phyloP scores from a whole-genome alignment of 2,888 invertebrate genomes.

The Steinernema hermaphroditum region DNA sequence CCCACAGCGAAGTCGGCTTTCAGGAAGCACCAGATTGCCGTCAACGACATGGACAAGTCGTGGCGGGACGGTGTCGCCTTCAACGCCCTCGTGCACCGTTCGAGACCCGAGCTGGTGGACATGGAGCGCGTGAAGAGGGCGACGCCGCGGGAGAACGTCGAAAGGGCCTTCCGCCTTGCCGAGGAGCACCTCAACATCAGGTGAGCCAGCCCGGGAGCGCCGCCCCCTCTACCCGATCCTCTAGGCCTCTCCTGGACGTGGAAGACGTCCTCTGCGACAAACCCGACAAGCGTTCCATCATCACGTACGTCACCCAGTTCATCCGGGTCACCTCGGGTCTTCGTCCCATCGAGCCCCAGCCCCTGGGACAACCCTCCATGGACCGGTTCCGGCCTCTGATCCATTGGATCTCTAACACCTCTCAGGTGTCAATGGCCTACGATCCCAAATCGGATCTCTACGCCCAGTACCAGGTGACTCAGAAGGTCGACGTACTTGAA shows the following conservation, averaged over 20 bases:
- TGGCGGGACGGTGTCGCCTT: slow-evolving; percentile 66
- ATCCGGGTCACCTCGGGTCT: slow-evolving; percentile 38
- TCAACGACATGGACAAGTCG: slow-evolving; percentile 64
- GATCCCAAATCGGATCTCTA: slow-evolving; percentile 7
- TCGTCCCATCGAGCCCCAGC: background rate
- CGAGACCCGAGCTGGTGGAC: slow-evolving; percentile 64
- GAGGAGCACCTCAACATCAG: slow-evolving; percentile 61
- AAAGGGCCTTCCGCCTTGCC: slow-evolving; percentile 63
- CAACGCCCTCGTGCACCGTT: slow-evolving; percentile 63
- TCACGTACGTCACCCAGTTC: slow-evolving; percentile 67
- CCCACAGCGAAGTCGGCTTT: no score
- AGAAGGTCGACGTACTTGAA: background rate
- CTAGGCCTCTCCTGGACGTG: slow-evolving; percentile 52
- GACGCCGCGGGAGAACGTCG: slow-evolving; percentile 60
- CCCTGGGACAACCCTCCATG: slow-evolving; percentile 23
- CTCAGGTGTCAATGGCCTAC: slow-evolving; percentile 1
- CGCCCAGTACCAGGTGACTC: slow-evolving; percentile 17
- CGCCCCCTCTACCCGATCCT: no score
- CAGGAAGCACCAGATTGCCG: slow-evolving; percentile 45
- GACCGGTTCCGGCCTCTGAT: slow-evolving; percentile 35
- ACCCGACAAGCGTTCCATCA: slow-evolving; percentile 65
- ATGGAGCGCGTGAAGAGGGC: slow-evolving; percentile 49
- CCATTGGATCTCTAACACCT: slow-evolving; percentile 39
- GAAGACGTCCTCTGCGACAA: slow-evolving; percentile 63
- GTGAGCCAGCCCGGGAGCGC: no score